phyloP scores from a whole-genome alignment of 2,888 invertebrate genomes.

The Pherbina coryleti region DNA sequence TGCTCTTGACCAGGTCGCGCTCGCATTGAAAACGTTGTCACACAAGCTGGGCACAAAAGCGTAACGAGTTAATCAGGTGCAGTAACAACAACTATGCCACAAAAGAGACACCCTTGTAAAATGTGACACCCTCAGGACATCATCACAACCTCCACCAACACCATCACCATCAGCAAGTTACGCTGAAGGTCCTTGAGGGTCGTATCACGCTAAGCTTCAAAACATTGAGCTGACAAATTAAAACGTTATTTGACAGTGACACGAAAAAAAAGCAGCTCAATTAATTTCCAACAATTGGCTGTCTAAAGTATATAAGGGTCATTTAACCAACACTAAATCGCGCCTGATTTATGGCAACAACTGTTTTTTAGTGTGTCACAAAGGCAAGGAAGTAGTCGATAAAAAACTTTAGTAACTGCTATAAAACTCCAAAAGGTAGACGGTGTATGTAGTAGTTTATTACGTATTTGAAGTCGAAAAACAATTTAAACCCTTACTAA shows the following conservation, averaged over 20 bases:
- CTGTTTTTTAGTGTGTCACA: not conserved
- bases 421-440: not conserved
- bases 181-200: not conserved
- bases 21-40: not conserved
- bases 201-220: no score
- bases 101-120: not conserved
- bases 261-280: constrained; percentile 7
- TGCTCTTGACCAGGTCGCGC: not conserved
- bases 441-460: not conserved
- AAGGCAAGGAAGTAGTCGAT: constrained; percentile 14
- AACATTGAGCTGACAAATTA: constrained; percentile 18
- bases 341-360: not conserved
- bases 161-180: not conserved
- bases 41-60: not conserved
- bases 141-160: not conserved
- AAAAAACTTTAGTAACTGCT: not conserved
- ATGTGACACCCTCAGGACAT: not conserved
- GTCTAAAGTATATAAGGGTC: not conserved
- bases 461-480: not conserved
- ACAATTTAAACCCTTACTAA: not conserved
- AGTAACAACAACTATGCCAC: not conserved
- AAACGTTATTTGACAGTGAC: constrained; percentile 31
- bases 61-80: constrained; percentile 22
- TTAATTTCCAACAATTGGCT: constrained; percentile 10
- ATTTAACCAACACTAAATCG: not conserved